These are phyloP conservation scores for Thymallus thymallus DNA, from an alignment of 2,113 vertebrate genomes.

Conservation along the genomic window DNA sequence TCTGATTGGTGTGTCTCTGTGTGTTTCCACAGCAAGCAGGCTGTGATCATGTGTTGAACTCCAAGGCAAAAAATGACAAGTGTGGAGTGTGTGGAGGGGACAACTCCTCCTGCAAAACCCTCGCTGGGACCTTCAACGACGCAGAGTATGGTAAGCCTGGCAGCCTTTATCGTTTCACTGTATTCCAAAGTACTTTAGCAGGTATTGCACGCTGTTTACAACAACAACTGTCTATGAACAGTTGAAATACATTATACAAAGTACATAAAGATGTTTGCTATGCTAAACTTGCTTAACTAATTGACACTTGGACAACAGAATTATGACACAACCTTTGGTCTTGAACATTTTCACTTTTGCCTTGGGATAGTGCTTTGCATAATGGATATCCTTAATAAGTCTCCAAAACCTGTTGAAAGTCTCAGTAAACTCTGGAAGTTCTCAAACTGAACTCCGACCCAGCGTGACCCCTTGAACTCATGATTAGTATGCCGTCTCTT, in stretches of 20 bases:
- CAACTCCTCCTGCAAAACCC: conserved; percentile 90
- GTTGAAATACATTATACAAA: background rate
- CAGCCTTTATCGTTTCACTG: background rate
- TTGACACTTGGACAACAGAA: too few species aligned
- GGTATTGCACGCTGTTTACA: background rate
- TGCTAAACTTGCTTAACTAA: background rate
- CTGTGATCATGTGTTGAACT: conserved; percentile 94
- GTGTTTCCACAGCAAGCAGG: conserved; percentile 86
- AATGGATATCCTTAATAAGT: background rate
- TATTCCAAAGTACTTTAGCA: background rate
- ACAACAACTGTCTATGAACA: background rate
- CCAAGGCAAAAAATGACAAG: conserved; percentile 90
- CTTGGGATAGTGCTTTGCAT: background rate
- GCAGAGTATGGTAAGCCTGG: conserved; percentile 85
- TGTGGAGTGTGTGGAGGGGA: conserved; percentile 96
- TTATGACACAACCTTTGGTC: too few species aligned
- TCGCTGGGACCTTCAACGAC: conserved; percentile 88
- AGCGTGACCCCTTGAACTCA: conserved; percentile 47
- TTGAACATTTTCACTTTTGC: background rate
- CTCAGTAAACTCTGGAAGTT: conserved; percentile 7
- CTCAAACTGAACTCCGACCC: conserved; percentile 32
- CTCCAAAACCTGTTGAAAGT: background rate
- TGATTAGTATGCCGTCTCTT: conserved; percentile 25
- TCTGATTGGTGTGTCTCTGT: conserved; percentile 17
- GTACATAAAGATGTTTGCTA: background rate